Conservation (phyloP, 2,888 invertebrate genomes). For the Ischnus inquisitorius region DNA sequence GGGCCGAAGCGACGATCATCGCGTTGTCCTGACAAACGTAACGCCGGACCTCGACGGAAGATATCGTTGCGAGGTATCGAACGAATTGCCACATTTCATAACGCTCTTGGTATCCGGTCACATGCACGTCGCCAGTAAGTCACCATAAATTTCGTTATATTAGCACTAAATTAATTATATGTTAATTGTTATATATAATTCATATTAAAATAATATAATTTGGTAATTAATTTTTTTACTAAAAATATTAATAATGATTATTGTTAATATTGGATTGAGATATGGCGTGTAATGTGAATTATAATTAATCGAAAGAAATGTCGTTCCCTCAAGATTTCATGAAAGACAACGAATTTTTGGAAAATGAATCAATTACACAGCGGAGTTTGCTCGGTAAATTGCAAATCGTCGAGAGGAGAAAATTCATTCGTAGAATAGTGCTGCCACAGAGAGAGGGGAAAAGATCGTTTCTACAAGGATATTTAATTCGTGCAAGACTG, state of each 20-base stretch:
- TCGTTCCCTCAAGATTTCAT: neutral
- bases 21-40: slow-evolving; percentile 90
- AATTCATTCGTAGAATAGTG: slow-evolving; percentile 11
- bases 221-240: too few relatives aligned
- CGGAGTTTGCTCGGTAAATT: neutral
- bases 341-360: neutral
- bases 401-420: neutral
- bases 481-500: neutral
- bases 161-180: too few relatives aligned
- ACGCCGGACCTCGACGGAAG: slow-evolving; percentile 90
- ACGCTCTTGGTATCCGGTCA: slow-evolving; percentile 89
- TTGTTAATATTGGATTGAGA: too few relatives aligned
- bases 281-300: neutral
- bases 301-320: neutral
- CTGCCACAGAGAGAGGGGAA: neutral
- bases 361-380: slow-evolving; percentile 9
- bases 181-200: too few relatives aligned
- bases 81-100: slow-evolving; percentile 91
- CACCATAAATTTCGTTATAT: too few relatives aligned
- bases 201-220: too few relatives aligned
- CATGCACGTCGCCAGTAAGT: slow-evolving; percentile 92
- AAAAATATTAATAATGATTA: too few relatives aligned
- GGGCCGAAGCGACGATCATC: slow-evolving; percentile 79
- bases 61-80: slow-evolving; percentile 92
- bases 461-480: neutral